Base-by-base conservation (phyloP, 2,888 invertebrate genomes). In the Coremacera marginata region DNA sequence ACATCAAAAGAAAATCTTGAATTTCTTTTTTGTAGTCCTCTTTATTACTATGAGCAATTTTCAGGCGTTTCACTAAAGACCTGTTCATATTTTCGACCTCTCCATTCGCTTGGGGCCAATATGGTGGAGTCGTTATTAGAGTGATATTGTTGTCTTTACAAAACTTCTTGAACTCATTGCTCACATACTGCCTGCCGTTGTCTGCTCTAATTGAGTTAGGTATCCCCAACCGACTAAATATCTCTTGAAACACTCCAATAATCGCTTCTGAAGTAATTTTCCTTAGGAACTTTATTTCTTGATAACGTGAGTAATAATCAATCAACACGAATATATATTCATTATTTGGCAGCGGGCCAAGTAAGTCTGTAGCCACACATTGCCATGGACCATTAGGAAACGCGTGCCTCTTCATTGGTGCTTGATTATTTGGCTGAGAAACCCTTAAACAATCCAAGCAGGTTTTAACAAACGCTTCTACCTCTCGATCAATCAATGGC, bases 371-470 rank as follows among this genome's bases (percentile, higher is more conserved):
- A 9, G 52, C 52, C 8, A 52, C 11, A 11, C 52, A 52, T 11
- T 55, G n/a, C 55, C 55, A 55, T 8, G 55, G 55, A 2, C 55
- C 55, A 16, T 55, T 55, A 2, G 55, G 55, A n/a, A 55, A 55
- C 5, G 19, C 55, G 25, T 78, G 79, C 63, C 78, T 77, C 9
- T 77, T 62, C 78, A 79, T 77, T 72, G 78, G 74, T 16, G 57
- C 51, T n/a, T 70, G 72, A 37, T 67, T 72, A 1, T n/a, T 27
- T 31, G 77, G 77, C 68, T 72, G 70, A 72, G 78, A 78, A n/a
- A 78, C 27, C 16, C 77, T 27, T n/a, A n/a, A n/a, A n/a, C 22
- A 78, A 80, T 25, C 76, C 44, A 70, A 44, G 31, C 77, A 78
- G 2, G 16, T 51, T 62, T 67, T 78, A 14, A 77, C 73, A 68